Percentiles rank a stretch among this genome's conserved stretches.
Conservation (phyloP, 2,888 invertebrate genomes). For the Electrophaes corylata region DNA sequence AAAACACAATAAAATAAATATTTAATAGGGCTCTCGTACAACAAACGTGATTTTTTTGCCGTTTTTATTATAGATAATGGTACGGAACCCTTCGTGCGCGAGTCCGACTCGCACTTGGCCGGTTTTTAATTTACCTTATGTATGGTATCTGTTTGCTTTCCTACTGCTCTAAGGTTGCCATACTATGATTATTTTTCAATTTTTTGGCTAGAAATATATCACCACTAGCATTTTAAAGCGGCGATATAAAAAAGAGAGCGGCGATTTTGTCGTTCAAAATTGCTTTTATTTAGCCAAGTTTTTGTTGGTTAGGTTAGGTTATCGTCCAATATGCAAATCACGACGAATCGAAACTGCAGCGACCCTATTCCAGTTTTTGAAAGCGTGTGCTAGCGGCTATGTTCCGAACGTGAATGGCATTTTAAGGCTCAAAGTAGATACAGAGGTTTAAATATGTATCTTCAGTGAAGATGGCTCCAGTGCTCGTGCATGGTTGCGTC, state of each 20-base stretch:
- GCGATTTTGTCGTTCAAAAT: conserved; percentile 14
- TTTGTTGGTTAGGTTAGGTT: conserved; percentile 26
- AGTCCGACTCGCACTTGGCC: no score
- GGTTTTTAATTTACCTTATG: conserved; percentile 70
- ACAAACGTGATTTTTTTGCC: no score
- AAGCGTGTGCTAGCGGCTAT: conserved; percentile 50
- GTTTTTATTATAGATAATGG: no score
- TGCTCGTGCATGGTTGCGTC: conserved; percentile 59
- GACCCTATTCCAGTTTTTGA: conserved; percentile 33
- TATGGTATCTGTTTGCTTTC: conserved; percentile 56
- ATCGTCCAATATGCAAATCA: conserved; percentile 30
- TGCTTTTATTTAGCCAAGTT: conserved; percentile 23
- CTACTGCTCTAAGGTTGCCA: conserved; percentile 45
- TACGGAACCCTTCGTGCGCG: no score
- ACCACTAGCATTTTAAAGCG: background rate
- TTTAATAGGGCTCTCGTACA: no score
- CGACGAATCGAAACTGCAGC: conserved; percentile 29
- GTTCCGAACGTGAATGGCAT: conserved; percentile 60
- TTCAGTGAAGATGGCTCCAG: conserved; percentile 60
- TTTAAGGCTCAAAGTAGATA: conserved; percentile 37
- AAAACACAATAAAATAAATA: no score
- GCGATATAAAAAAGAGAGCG: conserved; percentile 9
- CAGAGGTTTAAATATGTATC: conserved; percentile 35
- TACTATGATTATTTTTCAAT: conserved; percentile 5
- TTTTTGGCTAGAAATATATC: conserved; percentile 1